These are phyloP conservation scores for Papilio dardanus DNA, from an alignment of 1,140 invertebrate genomes.

Conservation along the genomic window DNA sequence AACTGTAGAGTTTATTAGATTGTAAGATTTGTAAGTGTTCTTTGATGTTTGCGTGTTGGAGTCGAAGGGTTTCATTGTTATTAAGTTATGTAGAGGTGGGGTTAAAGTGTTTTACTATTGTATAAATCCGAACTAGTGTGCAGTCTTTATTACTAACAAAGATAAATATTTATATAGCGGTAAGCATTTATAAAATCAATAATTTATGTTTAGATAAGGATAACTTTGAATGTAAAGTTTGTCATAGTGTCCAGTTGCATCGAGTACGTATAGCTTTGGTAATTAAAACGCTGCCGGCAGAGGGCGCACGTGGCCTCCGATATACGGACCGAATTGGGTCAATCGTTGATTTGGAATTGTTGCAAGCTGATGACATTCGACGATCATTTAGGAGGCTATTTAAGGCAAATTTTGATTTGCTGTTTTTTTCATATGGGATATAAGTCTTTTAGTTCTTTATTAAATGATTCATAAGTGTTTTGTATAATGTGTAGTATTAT, in stretches of 20 bases:
- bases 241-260: background rate
- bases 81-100: no score
- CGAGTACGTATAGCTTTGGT: background rate
- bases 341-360: conserved; percentile 20
- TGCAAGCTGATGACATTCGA: background rate
- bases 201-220: no score
- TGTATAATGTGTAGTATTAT: background rate
- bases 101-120: no score
- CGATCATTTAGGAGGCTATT: background rate
- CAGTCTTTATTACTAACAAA: no score
- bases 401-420: background rate
- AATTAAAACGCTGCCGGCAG: conserved; percentile 7
- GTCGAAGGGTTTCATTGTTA: background rate
- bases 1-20: conserved; percentile 4
- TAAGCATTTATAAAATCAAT: no score
- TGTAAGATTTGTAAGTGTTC: background rate
- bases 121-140: no score
- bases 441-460: no score
- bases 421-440: no score
- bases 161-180: no score
- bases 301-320: background rate
- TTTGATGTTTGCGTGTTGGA: background rate
- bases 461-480: no score
- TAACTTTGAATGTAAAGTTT: background rate
- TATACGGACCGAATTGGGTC: background rate